Percentiles rank a stretch among this genome's conserved stretches.
phyloP scores from a whole-genome alignment of 2,888 invertebrate species.

The Dinocampus coccinellae region DNA sequence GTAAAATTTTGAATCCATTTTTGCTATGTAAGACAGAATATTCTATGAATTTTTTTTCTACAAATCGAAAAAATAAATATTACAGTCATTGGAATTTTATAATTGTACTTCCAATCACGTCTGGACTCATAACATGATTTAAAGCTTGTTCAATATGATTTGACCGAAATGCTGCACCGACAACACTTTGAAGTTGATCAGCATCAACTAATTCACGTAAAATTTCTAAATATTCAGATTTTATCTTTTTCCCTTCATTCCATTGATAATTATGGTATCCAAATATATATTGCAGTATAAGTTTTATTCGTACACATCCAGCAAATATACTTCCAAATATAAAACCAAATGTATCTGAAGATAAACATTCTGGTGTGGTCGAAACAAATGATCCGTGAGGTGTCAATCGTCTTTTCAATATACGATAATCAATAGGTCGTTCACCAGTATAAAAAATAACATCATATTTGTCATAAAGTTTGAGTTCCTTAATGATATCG shows the following conservation, averaged over 20 bases:
- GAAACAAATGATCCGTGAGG: conserved; percentile 70
- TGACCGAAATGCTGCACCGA: conserved; percentile 72
- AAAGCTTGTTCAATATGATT: conserved; percentile 70
- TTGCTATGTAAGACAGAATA: too few species aligned
- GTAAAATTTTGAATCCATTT: neutral
- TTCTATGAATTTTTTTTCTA: too few species aligned
- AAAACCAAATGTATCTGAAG: conserved; percentile 72
- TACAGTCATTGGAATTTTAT: conserved; percentile 68
- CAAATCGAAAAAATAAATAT: neutral
- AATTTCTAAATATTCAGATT: conserved; percentile 60
- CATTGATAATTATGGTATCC: conserved; percentile 61
- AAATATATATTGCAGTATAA: conserved; percentile 67
- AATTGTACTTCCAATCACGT: conserved; percentile 71
- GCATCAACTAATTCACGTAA: conserved; percentile 71
- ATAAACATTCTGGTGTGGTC: conserved; percentile 69
- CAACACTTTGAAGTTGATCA: conserved; percentile 73
- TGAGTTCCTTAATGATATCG: conserved; percentile 58
- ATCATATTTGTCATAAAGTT: conserved; percentile 66
- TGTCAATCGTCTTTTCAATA: conserved; percentile 63
- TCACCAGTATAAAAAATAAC: conserved; percentile 72
- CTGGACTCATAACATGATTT: conserved; percentile 66
- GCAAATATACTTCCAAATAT: conserved; percentile 70
- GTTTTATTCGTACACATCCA: conserved; percentile 68
- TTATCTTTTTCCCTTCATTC: conserved; percentile 63
- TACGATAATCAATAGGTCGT: conserved; percentile 59